Base-by-base conservation (phyloP, 2,888 invertebrate species). In the Taphrorychus bicolor region DNA sequence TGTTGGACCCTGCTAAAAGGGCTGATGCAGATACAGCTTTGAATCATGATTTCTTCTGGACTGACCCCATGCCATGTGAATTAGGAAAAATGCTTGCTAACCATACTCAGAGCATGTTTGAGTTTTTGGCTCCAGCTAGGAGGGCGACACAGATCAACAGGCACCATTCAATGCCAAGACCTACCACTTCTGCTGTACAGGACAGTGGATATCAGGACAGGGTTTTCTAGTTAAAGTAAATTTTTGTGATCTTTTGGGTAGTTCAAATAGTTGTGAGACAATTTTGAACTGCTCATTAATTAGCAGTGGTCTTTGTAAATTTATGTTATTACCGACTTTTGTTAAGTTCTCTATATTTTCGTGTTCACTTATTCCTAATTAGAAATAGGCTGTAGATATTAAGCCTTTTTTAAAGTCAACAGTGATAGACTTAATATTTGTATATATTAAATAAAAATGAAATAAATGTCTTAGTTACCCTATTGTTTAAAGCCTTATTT, bases 41-140 rank as follows among this genome's bases (percentile, higher is more conserved):
- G 1, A 96, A 97, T 83, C 98, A 99, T 79, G 96, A 97, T 80
- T 99, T 98, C 84, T 99, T 99, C 84, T 99, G 97, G 96, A 93
- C 93, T 3, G 96, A 97, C 80, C 98, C 99, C 0, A 93, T 96
- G 92, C 97, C 98, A 0, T 91, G 92, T 77, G 95, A 95, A 79
- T 84, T 95, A 32, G 92, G 89, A 59, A 93, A 93, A 84, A 97
- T 97, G 96, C 83, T 98, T 71, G 94, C 94, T 0, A 94, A 94
- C 76, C 92, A 93, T 85, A 91, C 89, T 71, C 94, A 87, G 71
- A 95, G 95, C 82, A 97, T 97, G 97, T 98, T 97, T 80, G 97
- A 98, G 80, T 97, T 93, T 82, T 84, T 97, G 69, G 89, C 93
- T 70, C 88, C 91, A 71, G 88, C 95, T 62, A 76, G 95, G 77